Evolutionary conservation across 2,113 vertebrate genomes (phyloP).

Genomic region (Corythornis vintsioides): DNA sequence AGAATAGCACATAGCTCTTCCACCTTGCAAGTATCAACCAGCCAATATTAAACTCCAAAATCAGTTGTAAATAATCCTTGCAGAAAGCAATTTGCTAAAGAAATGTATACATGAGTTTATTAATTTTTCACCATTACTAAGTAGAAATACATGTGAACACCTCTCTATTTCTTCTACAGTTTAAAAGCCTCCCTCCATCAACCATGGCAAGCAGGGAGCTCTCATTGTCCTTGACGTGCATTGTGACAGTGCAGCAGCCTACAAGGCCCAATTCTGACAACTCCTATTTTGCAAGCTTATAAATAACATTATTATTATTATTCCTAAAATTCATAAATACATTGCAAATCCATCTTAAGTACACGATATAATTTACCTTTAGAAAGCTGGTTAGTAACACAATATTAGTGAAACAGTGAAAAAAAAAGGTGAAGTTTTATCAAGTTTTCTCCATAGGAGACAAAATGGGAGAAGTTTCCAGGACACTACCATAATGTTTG

Average conservation of each 20-base stretch:
- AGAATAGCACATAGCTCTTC: not conserved
- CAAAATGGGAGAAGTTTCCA: slow-evolving; percentile 76
- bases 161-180: not conserved
- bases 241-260: not conserved
- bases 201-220: not conserved
- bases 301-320: not conserved
- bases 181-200: slow-evolving; percentile 19
- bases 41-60: not conserved
- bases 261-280: not conserved
- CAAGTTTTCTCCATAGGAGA: slow-evolving; percentile 76
- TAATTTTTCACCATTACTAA: not conserved
- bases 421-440: slow-evolving; percentile 47
- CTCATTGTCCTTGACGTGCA: accelerated
- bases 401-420: not conserved
- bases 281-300: not conserved
- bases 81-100: not conserved
- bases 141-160: not conserved
- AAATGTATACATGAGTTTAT: not conserved
- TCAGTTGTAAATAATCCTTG: not conserved
- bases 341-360: not conserved
- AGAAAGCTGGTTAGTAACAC: not conserved
- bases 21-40: not conserved
- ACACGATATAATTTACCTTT: not conserved
- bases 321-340: not conserved
- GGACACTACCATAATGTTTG: slow-evolving; percentile 80